Evolutionary conservation across 2,888 invertebrate species (phyloP), one percentile per base, ranked within the genome.

Genomic region (Neocrepidodera transversa): DNA sequence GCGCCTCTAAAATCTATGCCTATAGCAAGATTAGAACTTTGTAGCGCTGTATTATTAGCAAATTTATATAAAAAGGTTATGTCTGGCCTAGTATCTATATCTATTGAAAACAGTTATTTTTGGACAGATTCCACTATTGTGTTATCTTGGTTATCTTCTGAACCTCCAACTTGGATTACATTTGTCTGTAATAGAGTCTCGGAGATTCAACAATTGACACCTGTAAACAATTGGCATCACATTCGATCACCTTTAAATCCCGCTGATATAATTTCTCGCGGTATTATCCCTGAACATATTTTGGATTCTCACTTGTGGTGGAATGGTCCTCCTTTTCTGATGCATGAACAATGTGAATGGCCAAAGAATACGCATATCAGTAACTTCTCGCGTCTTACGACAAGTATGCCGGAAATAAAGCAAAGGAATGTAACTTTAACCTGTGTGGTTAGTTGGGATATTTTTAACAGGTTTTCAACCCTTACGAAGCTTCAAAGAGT

Each of bases 221-320:
- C 5, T 8, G 5, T 10, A 8, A 10, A 4, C 28, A 4, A 62
- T 6, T 66, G 65, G 67, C 40, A 49, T 23, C 61, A 69, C 58
- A 56, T 68, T 8, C 3, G 7, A 3, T 40, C 63, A 7, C 8
- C 42, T 8, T 10, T 26, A 23, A 58, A 58, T 17, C 50, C 57
- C 7, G 67, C 68, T 2, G 68, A 68, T n/a, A n/a, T 62, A 7
- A 20, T 67, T 11, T 60, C 62, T 2, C 32, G 67, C 8, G 64
- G 63, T 10, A 8, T 40, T 7, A 23, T 13, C 36, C 42, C 56
- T 5, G 16, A 17, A 14, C 2, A 36, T 3, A 14, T 40, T 6
- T 4, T 2, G 2, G 4, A 20, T 13, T 43, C 20, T 1, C 10
- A 3, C 2, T n/a, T 43, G 11, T 43, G 43, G 43, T 43, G 43